Evolutionary conservation across 2,888 invertebrate species (phyloP).

Genomic region (Drosophila yooni): DNA sequence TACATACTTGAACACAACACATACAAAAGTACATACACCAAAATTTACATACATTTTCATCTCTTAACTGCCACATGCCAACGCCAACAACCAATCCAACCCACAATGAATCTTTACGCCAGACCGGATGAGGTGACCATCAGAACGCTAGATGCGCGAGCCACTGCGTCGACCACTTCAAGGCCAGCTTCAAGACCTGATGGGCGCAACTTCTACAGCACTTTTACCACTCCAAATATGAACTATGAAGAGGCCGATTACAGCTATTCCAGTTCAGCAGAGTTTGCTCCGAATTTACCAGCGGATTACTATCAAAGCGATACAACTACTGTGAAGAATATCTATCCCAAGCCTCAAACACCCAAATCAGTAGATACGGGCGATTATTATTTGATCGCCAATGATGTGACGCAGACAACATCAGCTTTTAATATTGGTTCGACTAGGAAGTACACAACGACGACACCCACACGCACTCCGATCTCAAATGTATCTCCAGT

Average conservation of each 20-base stretch:
- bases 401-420: conserved; percentile 51
- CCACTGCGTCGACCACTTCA: conserved; percentile 57
- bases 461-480: conserved; percentile 75
- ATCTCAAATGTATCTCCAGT: conserved; percentile 36
- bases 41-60: conserved; percentile 44
- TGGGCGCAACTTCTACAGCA: conserved; percentile 70
- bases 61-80: conserved; percentile 21
- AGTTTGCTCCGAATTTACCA: conserved; percentile 48
- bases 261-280: conserved; percentile 67
- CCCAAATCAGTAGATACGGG: conserved; percentile 58
- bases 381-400: conserved; percentile 74
- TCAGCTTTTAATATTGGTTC: conserved; percentile 22
- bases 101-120: conserved; percentile 53
- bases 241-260: conserved; percentile 57
- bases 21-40: conserved; percentile 31
- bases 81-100: conserved; percentile 23
- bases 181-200: conserved; percentile 50
- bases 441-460: conserved; percentile 32
- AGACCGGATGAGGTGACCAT: conserved; percentile 76
- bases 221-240: conserved; percentile 56
- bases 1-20: conserved; percentile 11
- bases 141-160: conserved; percentile 60
- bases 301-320: conserved; percentile 67
- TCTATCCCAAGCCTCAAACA: conserved; percentile 30
- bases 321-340: conserved; percentile 21